phyloP scores from a whole-genome alignment of 2,888 invertebrate genomes.

The Ellobium chinense region DNA sequence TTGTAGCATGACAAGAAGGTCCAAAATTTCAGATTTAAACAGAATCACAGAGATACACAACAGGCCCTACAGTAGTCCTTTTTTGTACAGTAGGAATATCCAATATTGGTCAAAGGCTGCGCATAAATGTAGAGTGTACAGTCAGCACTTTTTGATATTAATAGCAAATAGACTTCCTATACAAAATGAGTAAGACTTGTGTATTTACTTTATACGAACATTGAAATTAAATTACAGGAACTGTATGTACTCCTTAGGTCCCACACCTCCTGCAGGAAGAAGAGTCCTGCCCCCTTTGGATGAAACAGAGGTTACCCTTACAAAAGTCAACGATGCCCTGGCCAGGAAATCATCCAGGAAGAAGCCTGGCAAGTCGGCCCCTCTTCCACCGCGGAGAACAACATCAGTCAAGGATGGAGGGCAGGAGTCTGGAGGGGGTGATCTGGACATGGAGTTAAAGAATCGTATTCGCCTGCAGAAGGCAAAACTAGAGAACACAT shows the following conservation, averaged over 20 bases:
- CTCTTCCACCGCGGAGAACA: slow-evolving; percentile 94
- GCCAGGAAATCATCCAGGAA: slow-evolving; percentile 62
- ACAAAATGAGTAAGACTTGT: not conserved
- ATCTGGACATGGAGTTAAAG: slow-evolving; percentile 69
- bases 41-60: too few species aligned
- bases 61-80: too few species aligned
- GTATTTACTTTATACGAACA: not conserved
- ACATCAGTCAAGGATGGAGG: slow-evolving; percentile 84
- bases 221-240: too few species aligned
- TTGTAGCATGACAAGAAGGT: too few species aligned
- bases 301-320: slow-evolving; percentile 64
- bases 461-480: slow-evolving; percentile 72
- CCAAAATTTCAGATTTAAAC: too few species aligned
- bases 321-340: slow-evolving; percentile 68
- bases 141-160: too few species aligned
- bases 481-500: slow-evolving; percentile 69
- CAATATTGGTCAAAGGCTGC: too few species aligned
- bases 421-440: slow-evolving; percentile 52
- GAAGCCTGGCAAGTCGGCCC: slow-evolving; percentile 58
- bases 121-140: too few species aligned
- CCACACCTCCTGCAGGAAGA: slow-evolving; percentile 71
- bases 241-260: slow-evolving; percentile 65
- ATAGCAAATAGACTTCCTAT: too few species aligned
- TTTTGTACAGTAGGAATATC: too few species aligned
- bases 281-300: slow-evolving; percentile 66